Evolutionary conservation across 2,888 invertebrate species (phyloP), one percentile per base, ranked within the genome.

Genomic region (Listrodromus nycthemerus): DNA sequence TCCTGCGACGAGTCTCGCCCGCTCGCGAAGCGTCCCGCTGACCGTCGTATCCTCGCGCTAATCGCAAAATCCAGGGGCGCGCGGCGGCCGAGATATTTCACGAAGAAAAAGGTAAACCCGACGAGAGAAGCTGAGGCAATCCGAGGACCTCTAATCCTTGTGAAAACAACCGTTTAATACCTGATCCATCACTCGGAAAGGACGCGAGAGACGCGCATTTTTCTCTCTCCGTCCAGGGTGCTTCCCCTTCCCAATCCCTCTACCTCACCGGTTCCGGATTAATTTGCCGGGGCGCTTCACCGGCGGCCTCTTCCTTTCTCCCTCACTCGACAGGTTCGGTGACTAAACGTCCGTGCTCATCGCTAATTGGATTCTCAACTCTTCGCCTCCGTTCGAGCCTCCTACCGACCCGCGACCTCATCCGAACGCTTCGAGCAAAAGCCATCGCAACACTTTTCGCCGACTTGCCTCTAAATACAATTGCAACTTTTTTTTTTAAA

Each of bases 81-180:
- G 16, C 30, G 3, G 61, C 61, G 16, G 61, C 27, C 6, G 16
- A 58, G 16, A 71, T 65, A 71, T 66, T 71, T 82, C 37, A 33
- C 33, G 65, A 67, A 50, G 45, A 27, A 65, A 65, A 37, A 65
- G 19, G 37, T 8, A 41, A 69, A 73, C 37, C 50, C n/a, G 30
- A 10, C 50, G 45, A 77, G 65, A 67, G 78, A 58, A 27, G 24
- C 24, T 65, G 75, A 81, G 71, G 48, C 52, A 84, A 66, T 70
- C 67, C n/a, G 67, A 65, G 24, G 80, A 80, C 83, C 85, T 88
- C 85, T 88, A 90, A 92, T 92, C 91, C 92, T 92, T 91, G 89
- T 91, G 89, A 91, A 92, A 91, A 92, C 91, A 92, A 92, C 80
- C 91, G 86, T 91, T 92, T 91, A 91, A 91, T 91, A 89, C 89